Conservation (phyloP, 2,113 vertebrate genomes). For the Hystrix cristata region DNA sequence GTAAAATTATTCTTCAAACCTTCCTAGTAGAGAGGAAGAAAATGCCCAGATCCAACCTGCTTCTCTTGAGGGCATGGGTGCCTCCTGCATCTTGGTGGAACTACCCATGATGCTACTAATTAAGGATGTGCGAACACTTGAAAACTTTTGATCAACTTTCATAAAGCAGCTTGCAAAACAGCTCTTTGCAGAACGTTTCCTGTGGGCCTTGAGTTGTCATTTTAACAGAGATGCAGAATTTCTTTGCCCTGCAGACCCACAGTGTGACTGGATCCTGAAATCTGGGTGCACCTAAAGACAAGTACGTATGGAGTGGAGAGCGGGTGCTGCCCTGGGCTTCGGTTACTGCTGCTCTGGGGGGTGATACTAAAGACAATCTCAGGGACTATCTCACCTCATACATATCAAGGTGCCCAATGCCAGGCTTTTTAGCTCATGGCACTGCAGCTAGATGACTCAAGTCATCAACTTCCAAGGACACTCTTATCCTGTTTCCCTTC, state of each 20-base stretch:
- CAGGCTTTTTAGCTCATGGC: neutral
- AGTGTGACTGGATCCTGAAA: rapidly evolving
- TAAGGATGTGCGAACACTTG: slow-evolving; percentile 66
- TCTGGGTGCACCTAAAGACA: neutral
- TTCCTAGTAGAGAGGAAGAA: slow-evolving; percentile 72
- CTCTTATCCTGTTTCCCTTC: neutral
- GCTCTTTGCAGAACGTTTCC: neutral
- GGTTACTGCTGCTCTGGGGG: neutral
- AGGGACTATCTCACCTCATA: neutral
- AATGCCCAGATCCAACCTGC: slow-evolving; percentile 61
- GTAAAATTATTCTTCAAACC: slow-evolving; percentile 81
- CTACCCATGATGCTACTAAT: slow-evolving; percentile 67
- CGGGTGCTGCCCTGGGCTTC: neutral
- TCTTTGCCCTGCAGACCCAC: neutral
- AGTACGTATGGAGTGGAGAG: neutral
- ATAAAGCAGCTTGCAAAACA: neutral
- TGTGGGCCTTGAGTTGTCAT: neutral
- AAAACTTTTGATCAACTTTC: slow-evolving; percentile 67
- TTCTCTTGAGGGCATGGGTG: slow-evolving; percentile 70
- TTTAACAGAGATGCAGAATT: rapidly evolving
- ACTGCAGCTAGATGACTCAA: neutral
- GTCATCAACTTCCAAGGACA: neutral
- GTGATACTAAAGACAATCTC: neutral
- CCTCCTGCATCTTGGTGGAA: slow-evolving; percentile 64
- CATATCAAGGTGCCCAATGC: neutral